Base-by-base conservation (phyloP, 2,797 vertebrate species). In the Psittacula derbiana region DNA sequence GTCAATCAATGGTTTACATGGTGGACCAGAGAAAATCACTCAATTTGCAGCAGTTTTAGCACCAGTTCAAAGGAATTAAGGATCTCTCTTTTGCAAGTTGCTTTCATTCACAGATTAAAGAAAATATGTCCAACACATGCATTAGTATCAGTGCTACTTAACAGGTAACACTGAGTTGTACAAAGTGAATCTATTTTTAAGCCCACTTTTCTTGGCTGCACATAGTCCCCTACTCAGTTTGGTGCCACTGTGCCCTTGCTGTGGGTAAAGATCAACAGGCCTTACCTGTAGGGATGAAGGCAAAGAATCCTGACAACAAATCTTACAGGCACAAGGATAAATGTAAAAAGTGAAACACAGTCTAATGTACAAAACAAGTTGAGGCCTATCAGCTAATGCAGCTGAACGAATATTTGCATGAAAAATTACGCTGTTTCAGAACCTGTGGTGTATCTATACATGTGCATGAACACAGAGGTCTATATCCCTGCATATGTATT, bases 31-130 rank as follows among this genome's bases (percentile, higher is more conserved):
- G 79, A 43, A 95, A 90, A 93, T 62, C 27, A 60, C 76, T 66
- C 12, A 8, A 78, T 83, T 55, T 84, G 44, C 46, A 70, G 75
- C 30, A 44, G 31, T 40, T 86, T 94, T 91, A 88, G 79, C 31
- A 73, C 43, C 8, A 43, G 18, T 76, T 65, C 72, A 88, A 95
- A 60, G 86, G 41, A 82, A 88, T 91, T 88, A 89, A 61, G 40
- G 57, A 78, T 46, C 50, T 21, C 40, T 69, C 73, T 28, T 36
- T 88, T 92, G 61, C 61, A 53, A 83, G 47, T 79, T 76, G 30
- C 62, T 96, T 93, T 90, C 53, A 94, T 71, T 40, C 58, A 52
- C 11, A 52, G 49, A 84, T 93, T 28, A 85, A 95, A 95, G 61
- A 58, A 70, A 14, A 19, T 31, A 44, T 25, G 90, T 40, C 23